Conservation (phyloP, 2,113 vertebrate species). For the Myanophis thanlyinensis region DNA sequence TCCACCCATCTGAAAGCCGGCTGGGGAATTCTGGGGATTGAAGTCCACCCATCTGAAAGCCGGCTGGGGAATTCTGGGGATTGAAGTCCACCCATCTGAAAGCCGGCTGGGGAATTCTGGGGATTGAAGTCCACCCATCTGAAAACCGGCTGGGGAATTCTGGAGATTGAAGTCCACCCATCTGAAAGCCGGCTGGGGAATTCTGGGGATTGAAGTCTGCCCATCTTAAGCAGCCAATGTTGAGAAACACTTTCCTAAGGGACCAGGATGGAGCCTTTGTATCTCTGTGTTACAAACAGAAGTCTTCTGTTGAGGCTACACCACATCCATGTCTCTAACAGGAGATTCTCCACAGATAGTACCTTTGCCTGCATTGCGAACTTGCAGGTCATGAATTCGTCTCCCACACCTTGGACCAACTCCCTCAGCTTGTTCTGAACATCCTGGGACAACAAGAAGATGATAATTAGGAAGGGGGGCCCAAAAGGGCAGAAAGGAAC, state of each 20-base stretch:
- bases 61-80: no score
- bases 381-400: slow-evolving; percentile 91
- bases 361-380: slow-evolving; percentile 91
- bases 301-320: neutral
- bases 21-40: no score
- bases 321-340: neutral
- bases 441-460: slow-evolving; percentile 73
- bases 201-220: no score
- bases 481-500: neutral
- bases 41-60: no score
- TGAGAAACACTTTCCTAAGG: neutral
- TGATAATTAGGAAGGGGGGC: neutral
- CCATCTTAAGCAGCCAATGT: neutral
- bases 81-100: no score
- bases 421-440: slow-evolving; percentile 91
- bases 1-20: no score
- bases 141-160: no score
- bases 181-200: no score
- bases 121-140: no score
- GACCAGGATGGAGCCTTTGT: neutral
- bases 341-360: slow-evolving; percentile 13
- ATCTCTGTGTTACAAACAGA: no score
- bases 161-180: no score
- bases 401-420: slow-evolving; percentile 83
- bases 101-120: no score